Conservation (phyloP, 2,113 vertebrate genomes). For the Ophthalmolycus amberensis region DNA sequence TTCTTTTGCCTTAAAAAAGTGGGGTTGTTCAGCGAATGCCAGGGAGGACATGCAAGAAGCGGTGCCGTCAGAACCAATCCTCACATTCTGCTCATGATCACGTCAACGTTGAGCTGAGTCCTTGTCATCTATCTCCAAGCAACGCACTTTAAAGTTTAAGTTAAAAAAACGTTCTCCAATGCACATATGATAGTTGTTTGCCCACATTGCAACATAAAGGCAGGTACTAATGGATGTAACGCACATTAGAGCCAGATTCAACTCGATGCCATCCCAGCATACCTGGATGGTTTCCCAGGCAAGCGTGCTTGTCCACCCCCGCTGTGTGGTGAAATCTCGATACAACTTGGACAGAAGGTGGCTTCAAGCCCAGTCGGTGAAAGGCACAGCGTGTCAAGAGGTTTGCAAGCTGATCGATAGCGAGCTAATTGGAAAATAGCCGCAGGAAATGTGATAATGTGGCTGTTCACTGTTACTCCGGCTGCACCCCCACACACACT, state of each 20-base stretch:
- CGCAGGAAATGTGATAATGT: constrained; percentile 77
- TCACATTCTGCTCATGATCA: constrained; percentile 1
- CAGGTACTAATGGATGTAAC: neutral
- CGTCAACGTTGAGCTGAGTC: constrained; percentile 15
- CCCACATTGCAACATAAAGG: neutral
- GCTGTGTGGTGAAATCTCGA: constrained; percentile 40
- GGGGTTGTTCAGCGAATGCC: neutral
- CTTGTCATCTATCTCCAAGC: constrained; percentile 18
- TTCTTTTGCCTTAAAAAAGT: constrained; percentile 1
- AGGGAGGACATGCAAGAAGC: neutral
- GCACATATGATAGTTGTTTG: constrained; percentile 4
- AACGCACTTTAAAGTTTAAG: neutral
- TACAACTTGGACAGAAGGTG: constrained; percentile 58
- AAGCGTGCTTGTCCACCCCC: constrained; percentile 36
- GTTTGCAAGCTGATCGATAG: constrained; percentile 65
- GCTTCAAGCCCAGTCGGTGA: constrained; percentile 61
- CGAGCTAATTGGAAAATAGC: constrained; percentile 78
- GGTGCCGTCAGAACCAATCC: neutral
- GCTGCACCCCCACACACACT: constrained; percentile 19
- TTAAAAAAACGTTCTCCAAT: neutral
- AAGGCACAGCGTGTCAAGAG: constrained; percentile 51
- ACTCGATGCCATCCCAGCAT: neutral
- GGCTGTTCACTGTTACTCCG: constrained; percentile 56
- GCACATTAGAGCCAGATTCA: constrained; percentile 10
- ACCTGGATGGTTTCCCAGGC: constrained; percentile 41